Conservation (phyloP, 2,888 invertebrate species). For the Drosophila rellima region DNA sequence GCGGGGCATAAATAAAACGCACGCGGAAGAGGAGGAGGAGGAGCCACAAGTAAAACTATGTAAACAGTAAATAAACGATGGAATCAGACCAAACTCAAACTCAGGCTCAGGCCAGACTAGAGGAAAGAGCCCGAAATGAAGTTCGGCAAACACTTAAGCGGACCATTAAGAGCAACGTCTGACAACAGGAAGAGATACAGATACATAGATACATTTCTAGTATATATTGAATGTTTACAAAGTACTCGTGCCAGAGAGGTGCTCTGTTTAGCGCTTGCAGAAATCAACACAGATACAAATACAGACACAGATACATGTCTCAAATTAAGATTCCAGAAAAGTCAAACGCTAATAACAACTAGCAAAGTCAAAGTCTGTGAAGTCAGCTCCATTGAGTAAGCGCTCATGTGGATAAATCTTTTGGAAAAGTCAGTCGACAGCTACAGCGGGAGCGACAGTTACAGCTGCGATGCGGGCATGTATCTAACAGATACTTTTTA, state of each 20-base stretch:
- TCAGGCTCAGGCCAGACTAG: constrained; percentile 13
- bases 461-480: constrained; percentile 62
- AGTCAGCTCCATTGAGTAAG: constrained; percentile 67
- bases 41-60: constrained; percentile 57
- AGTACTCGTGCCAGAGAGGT: constrained; percentile 17
- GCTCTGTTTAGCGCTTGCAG: constrained; percentile 29
- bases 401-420: constrained; percentile 72
- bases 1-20: constrained; percentile 37
- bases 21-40: constrained; percentile 33
- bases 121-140: constrained; percentile 32
- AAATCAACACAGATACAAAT: constrained; percentile 16
- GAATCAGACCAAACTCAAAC: constrained; percentile 16
- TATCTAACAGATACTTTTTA: constrained; percentile 66
- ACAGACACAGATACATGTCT: constrained; percentile 32
- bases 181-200: constrained; percentile 44
- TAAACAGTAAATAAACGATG: constrained; percentile 73
- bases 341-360: constrained; percentile 72
- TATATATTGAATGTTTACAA: constrained; percentile 19
- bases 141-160: constrained; percentile 47
- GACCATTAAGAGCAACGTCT: constrained; percentile 62
- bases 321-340: constrained; percentile 71
- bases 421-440: constrained; percentile 51
- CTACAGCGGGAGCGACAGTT: constrained; percentile 15
- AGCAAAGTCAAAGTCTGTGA: constrained; percentile 56
- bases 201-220: constrained; percentile 25